Evolutionary conservation across 2,113 vertebrate species (phyloP).

Genomic region (Tragelaphus imberbis): DNA sequence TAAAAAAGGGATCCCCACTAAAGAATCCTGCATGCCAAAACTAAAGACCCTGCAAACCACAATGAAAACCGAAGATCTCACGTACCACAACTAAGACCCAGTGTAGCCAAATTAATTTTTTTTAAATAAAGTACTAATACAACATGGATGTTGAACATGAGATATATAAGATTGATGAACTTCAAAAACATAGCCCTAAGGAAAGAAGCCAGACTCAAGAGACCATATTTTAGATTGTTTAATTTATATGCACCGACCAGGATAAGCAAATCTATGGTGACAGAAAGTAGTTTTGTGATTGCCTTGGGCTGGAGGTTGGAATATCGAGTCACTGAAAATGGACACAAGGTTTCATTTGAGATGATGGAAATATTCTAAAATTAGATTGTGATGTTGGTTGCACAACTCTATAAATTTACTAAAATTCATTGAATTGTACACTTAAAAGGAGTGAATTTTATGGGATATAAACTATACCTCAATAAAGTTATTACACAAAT

Average conservation of each 20-base stretch:
- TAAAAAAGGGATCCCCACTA: background rate
- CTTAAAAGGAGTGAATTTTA: background rate
- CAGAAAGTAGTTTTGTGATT: background rate
- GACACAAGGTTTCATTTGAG: background rate
- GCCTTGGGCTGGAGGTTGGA: background rate
- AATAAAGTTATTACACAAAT: background rate
- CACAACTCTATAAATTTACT: background rate
- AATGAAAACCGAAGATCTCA: background rate
- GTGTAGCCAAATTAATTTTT: background rate
- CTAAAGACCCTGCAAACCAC: background rate
- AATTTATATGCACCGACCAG: background rate
- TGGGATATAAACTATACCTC: background rate
- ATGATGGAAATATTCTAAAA: conserved; percentile 1
- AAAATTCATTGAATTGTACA: background rate
- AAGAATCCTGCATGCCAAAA: background rate
- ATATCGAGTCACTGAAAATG: background rate
- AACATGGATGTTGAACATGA: background rate
- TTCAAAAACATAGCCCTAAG: background rate
- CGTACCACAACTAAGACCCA: background rate
- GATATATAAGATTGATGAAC: background rate
- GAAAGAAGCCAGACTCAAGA: background rate
- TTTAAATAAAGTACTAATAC: background rate
- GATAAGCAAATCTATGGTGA: background rate
- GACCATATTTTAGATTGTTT: background rate
- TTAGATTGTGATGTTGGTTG: background rate